phyloP scores from a whole-genome alignment of 2,797 vertebrate genomes.

The Fratercula arctica region DNA sequence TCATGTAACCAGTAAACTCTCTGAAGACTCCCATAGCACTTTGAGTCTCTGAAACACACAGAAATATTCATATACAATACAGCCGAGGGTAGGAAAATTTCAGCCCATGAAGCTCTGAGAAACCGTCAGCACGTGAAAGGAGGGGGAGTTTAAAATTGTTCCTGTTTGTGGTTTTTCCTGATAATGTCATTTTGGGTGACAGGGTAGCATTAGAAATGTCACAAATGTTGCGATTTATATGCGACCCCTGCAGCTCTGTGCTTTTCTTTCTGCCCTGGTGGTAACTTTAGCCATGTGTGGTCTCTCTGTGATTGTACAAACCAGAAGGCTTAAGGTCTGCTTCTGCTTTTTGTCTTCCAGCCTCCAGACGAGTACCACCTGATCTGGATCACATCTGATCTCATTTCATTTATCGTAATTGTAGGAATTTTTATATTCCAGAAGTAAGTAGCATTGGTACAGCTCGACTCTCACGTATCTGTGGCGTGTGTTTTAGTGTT shows the following conservation, averaged over 20 bases:
- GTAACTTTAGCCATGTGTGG: not conserved
- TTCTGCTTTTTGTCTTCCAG: conserved; percentile 79
- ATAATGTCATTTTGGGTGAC: not conserved
- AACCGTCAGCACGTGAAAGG: not conserved
- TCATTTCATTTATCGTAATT: conserved; percentile 88
- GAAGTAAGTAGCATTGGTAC: conserved; percentile 86
- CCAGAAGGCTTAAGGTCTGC: not conserved
- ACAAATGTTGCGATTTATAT: not conserved
- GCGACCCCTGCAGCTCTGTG: not conserved
- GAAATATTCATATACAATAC: not conserved
- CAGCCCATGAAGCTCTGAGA: not conserved
- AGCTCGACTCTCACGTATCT: not conserved
- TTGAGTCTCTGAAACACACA: not conserved
- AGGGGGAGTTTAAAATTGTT: not conserved
- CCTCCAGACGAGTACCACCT: conserved; percentile 88
- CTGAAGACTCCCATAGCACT: not conserved
- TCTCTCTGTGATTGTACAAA: not conserved
- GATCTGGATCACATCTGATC: conserved; percentile 92
- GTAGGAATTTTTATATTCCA: conserved; percentile 92
- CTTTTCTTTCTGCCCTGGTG: not conserved
- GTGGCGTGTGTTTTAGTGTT: not conserved
- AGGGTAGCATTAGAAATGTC: not conserved
- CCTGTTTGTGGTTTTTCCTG: not conserved
- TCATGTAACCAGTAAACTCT: not conserved
- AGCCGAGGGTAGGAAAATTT: not conserved